Base-by-base conservation (phyloP, 1,140 invertebrate species). In the Limonius californicus region DNA sequence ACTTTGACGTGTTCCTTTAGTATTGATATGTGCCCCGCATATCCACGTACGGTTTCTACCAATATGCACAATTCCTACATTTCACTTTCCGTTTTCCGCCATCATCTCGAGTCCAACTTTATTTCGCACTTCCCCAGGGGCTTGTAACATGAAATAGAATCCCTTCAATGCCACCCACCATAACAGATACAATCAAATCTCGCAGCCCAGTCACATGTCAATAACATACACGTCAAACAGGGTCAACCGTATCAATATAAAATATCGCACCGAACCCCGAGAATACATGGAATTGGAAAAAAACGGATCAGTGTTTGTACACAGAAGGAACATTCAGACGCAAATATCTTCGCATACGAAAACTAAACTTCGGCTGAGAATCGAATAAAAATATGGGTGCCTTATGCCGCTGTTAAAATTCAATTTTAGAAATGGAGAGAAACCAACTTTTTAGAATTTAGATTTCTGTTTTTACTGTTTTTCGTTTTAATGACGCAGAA, bases 171-270 rank as follows among this genome's bases (percentile, higher is more conserved):
- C 42, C 67, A 57, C 63, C 67, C 54, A 63, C 64, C 45, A 65
- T 62, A 65, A 61, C 61, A 68, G 64, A 63, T 63, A 61, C 58
- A 60, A 62, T 65, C 66, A 65, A 58, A 64, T 60, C 63, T 60
- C 63, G 47, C 56, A 57, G 61, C 63, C 63, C 58, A 65, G 67
- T 68, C 64, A 68, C 67, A 66, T 68, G 67, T 68, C 67, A 68
- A 68, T 68, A 68, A 63, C 61, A 66, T 43, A 61, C 67, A 61
- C 54, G 65, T 64, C 65, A 64, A 64, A 45, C 65, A 62, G 45
- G 60, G 64, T 66, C 60, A 66, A 50, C 45, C 14, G 45, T 19
- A 50, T 50, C 45, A 50, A 50, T 50, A 50, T 50, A 50, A 50
- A 50, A 50, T 45, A 50, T 50, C n/a, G 20, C 20, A n/a, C 35